Evolutionary conservation across 2,888 invertebrate species (phyloP), one percentile per base, ranked within the genome.

Genomic region (Orchesella flavescens): DNA sequence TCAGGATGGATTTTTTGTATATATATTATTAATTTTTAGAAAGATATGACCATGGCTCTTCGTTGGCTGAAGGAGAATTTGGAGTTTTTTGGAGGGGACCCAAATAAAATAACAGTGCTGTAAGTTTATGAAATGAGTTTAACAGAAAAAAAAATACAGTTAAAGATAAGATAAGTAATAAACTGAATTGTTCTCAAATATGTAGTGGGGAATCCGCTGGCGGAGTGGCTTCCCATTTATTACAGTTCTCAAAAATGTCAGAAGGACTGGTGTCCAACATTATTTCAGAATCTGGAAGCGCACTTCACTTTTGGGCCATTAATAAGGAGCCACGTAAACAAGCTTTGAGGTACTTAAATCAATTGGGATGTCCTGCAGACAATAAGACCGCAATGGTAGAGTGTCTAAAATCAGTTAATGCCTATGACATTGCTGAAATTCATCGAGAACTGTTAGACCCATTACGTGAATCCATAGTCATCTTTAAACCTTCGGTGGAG

Each of bases 41-140:
- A 75, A 24, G 86, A 85, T 68, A 84, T 84, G 46, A 65, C 55
- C 2, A 46, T 84, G 77, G 85, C 85, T 4, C 55, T 87, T 2
- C 78, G 53, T 66, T 86, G 86, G 86, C 24, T 86, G 19, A 69
- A 84, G 53, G 75, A 78, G 13, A 83, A 83, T 76, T 77, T 85
- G 5, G 53, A 12, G 43, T 34, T n/a, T 1, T 85, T 85, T 63
- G 83, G 86, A 3, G 10, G 86, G 10, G 86, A 87, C 61, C 83
- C 86, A 1, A 57, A 73, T 12, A 65, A 66, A 44, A 84, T 87
- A 0, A 85, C 85, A 0, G 53, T 87, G 46, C 74, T 86, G n/a
- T n/a, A n/a, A n/a, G n/a, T n/a, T n/a, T n/a, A n/a, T n/a, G n/a
- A n/a, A n/a, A n/a, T n/a, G n/a, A n/a, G n/a, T n/a, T n/a, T n/a